Percentiles rank a stretch among this genome's conserved stretches.
phyloP scores from a whole-genome alignment of 1,140 invertebrate genomes.

The Aphaenogaster ashmeadi region DNA sequence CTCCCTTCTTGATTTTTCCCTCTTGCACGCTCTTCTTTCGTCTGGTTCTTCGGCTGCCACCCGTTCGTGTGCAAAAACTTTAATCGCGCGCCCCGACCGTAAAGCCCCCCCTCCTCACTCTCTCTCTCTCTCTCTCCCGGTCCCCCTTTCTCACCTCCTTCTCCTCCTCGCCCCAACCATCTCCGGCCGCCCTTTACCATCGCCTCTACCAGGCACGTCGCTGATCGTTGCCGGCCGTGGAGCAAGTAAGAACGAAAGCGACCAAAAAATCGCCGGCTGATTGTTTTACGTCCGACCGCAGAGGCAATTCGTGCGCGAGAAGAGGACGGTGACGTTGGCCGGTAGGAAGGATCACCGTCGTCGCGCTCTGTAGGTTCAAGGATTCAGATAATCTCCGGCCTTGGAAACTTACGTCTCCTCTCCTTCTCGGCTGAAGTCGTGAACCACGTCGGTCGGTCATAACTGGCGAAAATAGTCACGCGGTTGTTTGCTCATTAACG shows the following conservation, averaged over 20 bases:
- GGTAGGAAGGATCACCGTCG: conserved; percentile 54
- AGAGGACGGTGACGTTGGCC: conserved; percentile 67
- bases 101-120: conserved; percentile 69
- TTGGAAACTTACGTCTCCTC: conserved; percentile 30
- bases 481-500: conserved; percentile 41
- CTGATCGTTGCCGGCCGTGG: conserved; percentile 61
- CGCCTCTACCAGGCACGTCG: conserved; percentile 40
- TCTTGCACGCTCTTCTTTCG: conserved; percentile 54
- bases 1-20: conserved; percentile 39
- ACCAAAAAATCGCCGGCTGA: conserved; percentile 78
- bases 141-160: neutral
- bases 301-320: conserved; percentile 77
- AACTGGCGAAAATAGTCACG: conserved; percentile 44
- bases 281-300: conserved; percentile 82
- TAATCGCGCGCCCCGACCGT: conserved; percentile 76
- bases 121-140: conserved; percentile 31
- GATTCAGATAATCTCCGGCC: conserved; percentile 61
- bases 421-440: neutral
- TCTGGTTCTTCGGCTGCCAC: conserved; percentile 43
- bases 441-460: neutral
- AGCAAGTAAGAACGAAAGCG: conserved; percentile 76
- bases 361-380: conserved; percentile 55
- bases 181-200: conserved; percentile 45
- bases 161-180: conserved; percentile 18
- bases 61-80: conserved; percentile 75